A percentile compares a stretch with the other conserved stretches of the same genome.
phyloP scores from a whole-genome alignment of 1,140 invertebrate genomes.

The Pseudobourletiella spinata region DNA sequence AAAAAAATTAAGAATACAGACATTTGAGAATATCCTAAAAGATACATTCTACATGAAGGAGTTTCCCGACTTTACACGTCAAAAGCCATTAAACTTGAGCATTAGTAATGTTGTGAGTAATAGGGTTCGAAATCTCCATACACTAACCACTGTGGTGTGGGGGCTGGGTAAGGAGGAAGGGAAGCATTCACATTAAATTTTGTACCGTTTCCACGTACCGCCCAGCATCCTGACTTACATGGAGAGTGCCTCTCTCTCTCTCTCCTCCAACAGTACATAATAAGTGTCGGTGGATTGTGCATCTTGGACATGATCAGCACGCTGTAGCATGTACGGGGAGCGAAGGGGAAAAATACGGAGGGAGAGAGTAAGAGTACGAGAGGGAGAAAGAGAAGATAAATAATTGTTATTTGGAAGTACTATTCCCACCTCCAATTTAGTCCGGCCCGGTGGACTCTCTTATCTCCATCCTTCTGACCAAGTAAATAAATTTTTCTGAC shows the following conservation, averaged over 20 bases:
- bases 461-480: background rate
- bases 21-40: no score
- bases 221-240: background rate
- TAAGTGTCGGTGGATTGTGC: no score
- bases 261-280: no score
- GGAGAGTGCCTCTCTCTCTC: no score
- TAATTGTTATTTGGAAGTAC: background rate
- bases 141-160: background rate
- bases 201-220: background rate
- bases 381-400: background rate
- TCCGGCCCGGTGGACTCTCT: background rate
- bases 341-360: no score
- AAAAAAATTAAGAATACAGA: no score
- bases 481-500: conserved; percentile 3
- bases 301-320: no score
- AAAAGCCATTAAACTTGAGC: background rate
- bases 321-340: no score
- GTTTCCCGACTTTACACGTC: background rate
- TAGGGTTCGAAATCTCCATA: no score
- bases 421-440: conserved; percentile 1
- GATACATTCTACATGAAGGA: background rate
- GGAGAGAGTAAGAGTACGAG: no score
- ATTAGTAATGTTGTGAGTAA: background rate
- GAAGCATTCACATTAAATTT: background rate
- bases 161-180: background rate